Percentiles rank a stretch among this genome's conserved stretches.
Evolutionary conservation across 2,888 invertebrate species (phyloP).

Genomic region (Sturmia bella): DNA sequence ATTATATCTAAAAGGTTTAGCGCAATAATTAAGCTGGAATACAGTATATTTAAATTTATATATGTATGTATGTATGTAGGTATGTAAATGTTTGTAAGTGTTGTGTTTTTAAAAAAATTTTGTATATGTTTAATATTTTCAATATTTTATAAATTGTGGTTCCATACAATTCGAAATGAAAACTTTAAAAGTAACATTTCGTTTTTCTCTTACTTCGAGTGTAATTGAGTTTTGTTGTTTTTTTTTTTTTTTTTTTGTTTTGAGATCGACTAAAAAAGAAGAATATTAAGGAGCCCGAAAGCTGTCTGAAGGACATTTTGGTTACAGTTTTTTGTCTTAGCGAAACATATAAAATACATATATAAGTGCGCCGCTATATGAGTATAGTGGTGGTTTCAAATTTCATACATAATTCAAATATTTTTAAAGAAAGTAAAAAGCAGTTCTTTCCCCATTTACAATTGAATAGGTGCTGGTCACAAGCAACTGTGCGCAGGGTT

Average conservation of each 20-base stretch:
- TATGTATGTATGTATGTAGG: conserved; percentile 22
- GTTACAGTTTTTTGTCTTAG: background rate
- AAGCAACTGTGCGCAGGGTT: too few species aligned
- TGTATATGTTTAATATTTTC: conserved; percentile 55
- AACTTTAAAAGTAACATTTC: conserved; percentile 60
- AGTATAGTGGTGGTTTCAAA: conserved; percentile 23
- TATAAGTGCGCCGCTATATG: background rate
- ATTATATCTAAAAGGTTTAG: conserved; percentile 59
- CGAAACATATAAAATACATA: conserved; percentile 11
- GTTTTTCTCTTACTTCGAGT: conserved; percentile 39
- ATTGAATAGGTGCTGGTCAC: too few species aligned
- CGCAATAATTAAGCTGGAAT: conserved; percentile 64
- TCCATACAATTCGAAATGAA: conserved; percentile 56
- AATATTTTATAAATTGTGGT: conserved; percentile 66
- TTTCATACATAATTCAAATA: too few species aligned
- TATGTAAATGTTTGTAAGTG: conserved; percentile 15
- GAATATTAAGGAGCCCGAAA: conserved; percentile 5
- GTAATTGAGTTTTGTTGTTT: conserved; percentile 42
- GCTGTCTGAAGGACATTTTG: background rate
- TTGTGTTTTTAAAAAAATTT: conserved; percentile 1
- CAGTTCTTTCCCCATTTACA: conserved; percentile 24
- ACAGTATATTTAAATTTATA: conserved; percentile 35
- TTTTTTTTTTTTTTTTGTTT: conserved; percentile 43
- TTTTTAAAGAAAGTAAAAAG: too few species aligned
- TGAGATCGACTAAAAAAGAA: conserved; percentile 44